Base-by-base conservation (phyloP, 64 coral and sea anemone genomes). In the Montipora capricornis region DNA sequence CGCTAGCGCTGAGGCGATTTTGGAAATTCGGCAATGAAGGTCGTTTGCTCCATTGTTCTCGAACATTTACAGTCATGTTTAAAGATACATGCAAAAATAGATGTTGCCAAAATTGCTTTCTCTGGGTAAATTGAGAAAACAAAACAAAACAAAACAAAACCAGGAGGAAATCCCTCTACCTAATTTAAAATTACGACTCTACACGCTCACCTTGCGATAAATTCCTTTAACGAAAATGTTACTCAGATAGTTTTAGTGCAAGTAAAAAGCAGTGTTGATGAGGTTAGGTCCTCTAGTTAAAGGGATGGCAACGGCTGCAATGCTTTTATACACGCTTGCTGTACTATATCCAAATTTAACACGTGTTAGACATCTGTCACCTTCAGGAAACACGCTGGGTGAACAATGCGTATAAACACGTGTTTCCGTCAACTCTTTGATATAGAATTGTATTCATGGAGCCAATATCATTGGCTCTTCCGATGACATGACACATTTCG, bases 321-420 rank as follows among this genome's bases (percentile, higher is more conserved):
- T 11, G 53, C 11, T 57, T 57, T 57, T 57, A 57, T 57, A 57
- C 11, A 57, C 3, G 53, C 53, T 57, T 57, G 11, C 53, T 57
- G 8, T 71, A 59, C 82, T 73, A 19, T 86, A 49, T 20, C 62
- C 82, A 50, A 45, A 49, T 13, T 0, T 68, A 71, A 70, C 82
- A 86, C 82, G 82, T 86, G 82, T 49, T 47, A 9, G 66, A 86
- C 82, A 86, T 86, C 82, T 86, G 82, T 68, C 48, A 2, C 44
- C 46, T 8, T 84, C 37, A 68, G 62, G 82, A 15, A 71, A 86
- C 82, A 86, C 67, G 82, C 66, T 86, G 82, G 48, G 67, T 19
- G 17, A 1, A n/a, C 45, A 20, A 71, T 46, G 16, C 8, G 4
- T 11, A 73, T 50, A 52, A 73, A 50, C 82, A 86, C 64, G 82